Evolutionary conservation across 2,888 invertebrate genomes (phyloP), one percentile per base, ranked within the genome.

Genomic region (Conus canariensis): DNA sequence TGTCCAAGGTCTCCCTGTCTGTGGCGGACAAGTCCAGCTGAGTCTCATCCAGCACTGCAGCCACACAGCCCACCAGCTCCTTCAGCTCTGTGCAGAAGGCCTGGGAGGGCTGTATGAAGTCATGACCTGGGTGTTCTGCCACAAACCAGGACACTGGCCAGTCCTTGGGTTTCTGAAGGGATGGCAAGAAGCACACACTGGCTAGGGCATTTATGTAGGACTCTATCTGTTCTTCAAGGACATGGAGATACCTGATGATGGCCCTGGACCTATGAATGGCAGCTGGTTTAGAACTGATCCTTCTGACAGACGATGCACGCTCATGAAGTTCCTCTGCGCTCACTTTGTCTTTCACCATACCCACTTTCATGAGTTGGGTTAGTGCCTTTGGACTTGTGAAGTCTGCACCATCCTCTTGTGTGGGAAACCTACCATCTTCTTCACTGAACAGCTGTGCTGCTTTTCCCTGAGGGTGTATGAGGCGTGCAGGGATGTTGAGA

Each of bases 61-160:
- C 80, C 60, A 16, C 10, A 64, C 88, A 88, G 14, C 56, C 88
- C 19, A 88, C 88, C 60, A 88, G 64, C n/a, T 88, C 80, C 64
- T 60, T 77, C 82, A 88, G 60, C 12, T 45, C 59, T 16, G n/a
- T 60, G 14, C 58, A 22, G 45, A 14, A 88, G 5, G 60, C 19
- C 8, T 60, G 14, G 12, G 25, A 60, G 0, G 88, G 80, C 25
- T n/a, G 45, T 9, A 64, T n/a, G 25, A 80, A 82, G 56, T n/a
- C 25, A 5, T 25, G 25, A 19, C 60, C 64, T 19, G 82, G 56
- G 2, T 82, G 6, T 8, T 1, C 19, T 25, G 80, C 60, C 14
- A 77, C 88, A 82, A 82, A 45, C 88, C 88, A 88, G 1, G 56
- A 22, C 60, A 88, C 45, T 6, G 88, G 88, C 88, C 88, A 88